Evolutionary conservation across 2,797 vertebrate species (phyloP).

Genomic region (Acipenser oxyrinchus): DNA sequence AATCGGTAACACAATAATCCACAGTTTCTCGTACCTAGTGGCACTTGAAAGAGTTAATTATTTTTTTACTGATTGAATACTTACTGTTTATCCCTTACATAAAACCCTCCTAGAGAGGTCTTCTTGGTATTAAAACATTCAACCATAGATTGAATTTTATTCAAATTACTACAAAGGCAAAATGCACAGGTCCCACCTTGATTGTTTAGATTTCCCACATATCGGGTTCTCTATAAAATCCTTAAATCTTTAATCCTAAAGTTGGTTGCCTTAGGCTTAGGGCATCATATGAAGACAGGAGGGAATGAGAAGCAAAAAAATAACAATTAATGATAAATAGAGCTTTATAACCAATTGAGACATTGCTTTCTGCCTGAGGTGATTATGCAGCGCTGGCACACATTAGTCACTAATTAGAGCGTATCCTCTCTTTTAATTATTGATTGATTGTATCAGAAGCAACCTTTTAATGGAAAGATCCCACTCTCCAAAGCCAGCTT

Average conservation of each 20-base stretch:
- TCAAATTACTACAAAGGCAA: too few relatives aligned
- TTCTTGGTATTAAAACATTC: too few relatives aligned
- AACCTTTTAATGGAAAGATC: constrained; percentile 33
- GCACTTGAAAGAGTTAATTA: too few relatives aligned
- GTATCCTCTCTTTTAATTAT: constrained; percentile 54
- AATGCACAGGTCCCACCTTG: too few relatives aligned
- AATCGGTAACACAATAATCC: too few relatives aligned
- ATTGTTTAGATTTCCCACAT: too few relatives aligned
- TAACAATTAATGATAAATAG: constrained; percentile 20
- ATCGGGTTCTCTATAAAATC: too few relatives aligned
- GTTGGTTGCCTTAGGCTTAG: not conserved
- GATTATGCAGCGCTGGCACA: constrained; percentile 37
- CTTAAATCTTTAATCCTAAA: not conserved
- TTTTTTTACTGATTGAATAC: too few relatives aligned
- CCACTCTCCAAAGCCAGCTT: not conserved
- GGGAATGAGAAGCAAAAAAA: not conserved
- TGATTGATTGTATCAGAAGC: constrained; percentile 57
- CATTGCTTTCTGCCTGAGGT: constrained; percentile 26
- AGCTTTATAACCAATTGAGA: constrained; percentile 24
- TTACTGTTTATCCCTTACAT: too few relatives aligned
- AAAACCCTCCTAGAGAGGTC: too few relatives aligned
- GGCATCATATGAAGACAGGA: not conserved
- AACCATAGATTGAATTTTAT: too few relatives aligned
- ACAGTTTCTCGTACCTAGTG: too few relatives aligned
- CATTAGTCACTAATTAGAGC: constrained; percentile 59